Percentiles rank a stretch among this genome's conserved stretches.
Evolutionary conservation across 1,140 invertebrate species (phyloP).

Genomic region (Phymorhynchus buccinoides): DNA sequence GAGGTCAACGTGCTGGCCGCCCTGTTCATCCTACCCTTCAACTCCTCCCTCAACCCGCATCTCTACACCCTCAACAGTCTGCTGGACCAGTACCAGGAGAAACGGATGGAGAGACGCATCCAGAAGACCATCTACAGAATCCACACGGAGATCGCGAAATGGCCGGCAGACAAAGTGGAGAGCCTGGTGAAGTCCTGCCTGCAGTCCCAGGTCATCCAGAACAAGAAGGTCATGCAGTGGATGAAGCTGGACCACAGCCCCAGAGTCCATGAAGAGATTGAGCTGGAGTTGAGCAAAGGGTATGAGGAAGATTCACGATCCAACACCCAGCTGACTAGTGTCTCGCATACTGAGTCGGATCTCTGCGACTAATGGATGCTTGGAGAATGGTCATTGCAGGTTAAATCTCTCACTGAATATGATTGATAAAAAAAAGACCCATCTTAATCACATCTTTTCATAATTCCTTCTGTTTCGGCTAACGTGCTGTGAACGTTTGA

Average conservation of each 20-base stretch:
- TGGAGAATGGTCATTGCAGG: too few species aligned
- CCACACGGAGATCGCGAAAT: neutral
- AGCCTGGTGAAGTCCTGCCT: neutral
- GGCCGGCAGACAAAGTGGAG: conserved; percentile 1
- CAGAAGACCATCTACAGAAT: neutral
- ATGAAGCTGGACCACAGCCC: conserved; percentile 43
- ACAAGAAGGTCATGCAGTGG: conserved; percentile 14
- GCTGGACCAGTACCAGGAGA: neutral
- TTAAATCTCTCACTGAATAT: too few species aligned
- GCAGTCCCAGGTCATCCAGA: neutral
- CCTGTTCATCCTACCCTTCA: conserved; percentile 52
- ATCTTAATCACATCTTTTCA: too few species aligned
- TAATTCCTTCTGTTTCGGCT: too few species aligned
- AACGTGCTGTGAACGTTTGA: too few species aligned
- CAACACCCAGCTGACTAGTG: neutral
- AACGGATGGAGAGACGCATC: neutral
- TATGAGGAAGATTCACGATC: neutral
- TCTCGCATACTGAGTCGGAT: neutral
- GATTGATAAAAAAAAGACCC: too few species aligned
- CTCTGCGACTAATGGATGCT: neutral
- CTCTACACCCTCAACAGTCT: conserved; percentile 51
- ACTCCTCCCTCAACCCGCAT: conserved; percentile 55
- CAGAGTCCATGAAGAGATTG: neutral
- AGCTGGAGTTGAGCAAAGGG: neutral
- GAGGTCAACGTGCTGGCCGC: conserved; percentile 53